A percentile compares a stretch with the other conserved stretches of the same genome.
Conservation (phyloP, 2,888 invertebrate genomes). For the Amiota communis region DNA sequence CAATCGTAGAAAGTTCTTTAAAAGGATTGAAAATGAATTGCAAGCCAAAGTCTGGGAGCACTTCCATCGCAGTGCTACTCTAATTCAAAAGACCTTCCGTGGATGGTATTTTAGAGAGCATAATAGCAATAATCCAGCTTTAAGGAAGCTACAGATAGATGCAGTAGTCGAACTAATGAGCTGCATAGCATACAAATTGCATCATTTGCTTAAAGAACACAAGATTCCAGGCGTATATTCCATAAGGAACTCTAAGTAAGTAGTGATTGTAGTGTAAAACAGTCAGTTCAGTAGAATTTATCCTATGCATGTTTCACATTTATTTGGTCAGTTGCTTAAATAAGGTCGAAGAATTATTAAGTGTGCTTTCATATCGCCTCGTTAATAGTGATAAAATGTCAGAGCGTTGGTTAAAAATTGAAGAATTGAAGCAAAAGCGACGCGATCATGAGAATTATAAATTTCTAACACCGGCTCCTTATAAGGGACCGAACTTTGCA, state of each 20-base stretch:
- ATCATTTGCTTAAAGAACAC: slow-evolving; percentile 49
- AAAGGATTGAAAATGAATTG: slow-evolving; percentile 39
- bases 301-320: too few relatives aligned
- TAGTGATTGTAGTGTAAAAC: neutral
- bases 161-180: slow-evolving; percentile 55
- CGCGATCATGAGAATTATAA: neutral
- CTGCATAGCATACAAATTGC: slow-evolving; percentile 56
- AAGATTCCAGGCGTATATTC: slow-evolving; percentile 62
- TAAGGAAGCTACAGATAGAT: slow-evolving; percentile 48
- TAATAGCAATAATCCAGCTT: slow-evolving; percentile 55
- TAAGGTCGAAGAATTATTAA: slow-evolving; percentile 17
- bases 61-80: slow-evolving; percentile 46
- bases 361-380: slow-evolving; percentile 38
- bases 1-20: slow-evolving; percentile 29
- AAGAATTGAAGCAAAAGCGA: neutral
- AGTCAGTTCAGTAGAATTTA: too few relatives aligned
- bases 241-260: slow-evolving; percentile 55
- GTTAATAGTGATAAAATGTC: slow-evolving; percentile 34
- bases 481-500: neutral
- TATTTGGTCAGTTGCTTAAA: slow-evolving; percentile 7
- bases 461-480: neutral
- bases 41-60: slow-evolving; percentile 42
- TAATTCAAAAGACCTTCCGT: slow-evolving; percentile 64
- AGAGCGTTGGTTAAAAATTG: neutral
- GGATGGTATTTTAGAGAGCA: slow-evolving; percentile 63